Base-by-base conservation (phyloP, 2,888 invertebrate species). In the Apodemia zela region DNA sequence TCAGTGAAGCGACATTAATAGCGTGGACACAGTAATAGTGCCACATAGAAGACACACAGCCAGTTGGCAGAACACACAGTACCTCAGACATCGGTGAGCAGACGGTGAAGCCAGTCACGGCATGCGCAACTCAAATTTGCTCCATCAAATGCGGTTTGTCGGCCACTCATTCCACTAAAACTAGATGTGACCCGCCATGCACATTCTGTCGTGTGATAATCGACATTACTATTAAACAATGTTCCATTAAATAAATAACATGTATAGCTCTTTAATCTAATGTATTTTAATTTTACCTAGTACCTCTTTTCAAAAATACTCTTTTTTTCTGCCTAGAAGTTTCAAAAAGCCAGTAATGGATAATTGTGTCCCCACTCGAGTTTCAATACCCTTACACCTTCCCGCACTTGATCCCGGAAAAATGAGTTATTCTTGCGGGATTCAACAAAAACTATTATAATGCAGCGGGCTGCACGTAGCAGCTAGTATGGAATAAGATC, bases 121-220 rank as follows among this genome's bases (percentile, higher is more conserved):
- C 91, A 91, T 91, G 91, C 91, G 89, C 89, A 89, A 90, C 89
- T 82, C 82, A 90, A 82, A 89, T 79, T 86, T 85, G 86, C 84
- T 88, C 89, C 89, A 89, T 85, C 85, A 75, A 89, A 89, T 91
- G 91, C 90, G 87, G 91, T 90, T 88, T 72, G 88, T 89, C 89
- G 89, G 90, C 82, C 90, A 88, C 89, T 88, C 89, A 91, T 90
- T 89, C 89, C 88, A 89, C 91, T 90, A 90, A 85, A 81, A 85
- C 88, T 89, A 87, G 75, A 75, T 76, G 82, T 87, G 84, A 81
- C 82, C 80, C 82, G 81, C 83, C 86, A 88, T 85, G 85, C 87
- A 88, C 83, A 75, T 85, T 87, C 88, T 85, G 85, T 86, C 42
- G 42, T 67, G 69, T 71, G 69, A 54, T 54, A 54, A 3, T 25